phyloP scores from a whole-genome alignment of 2,113 vertebrate species.

The Chrysemys picta region DNA sequence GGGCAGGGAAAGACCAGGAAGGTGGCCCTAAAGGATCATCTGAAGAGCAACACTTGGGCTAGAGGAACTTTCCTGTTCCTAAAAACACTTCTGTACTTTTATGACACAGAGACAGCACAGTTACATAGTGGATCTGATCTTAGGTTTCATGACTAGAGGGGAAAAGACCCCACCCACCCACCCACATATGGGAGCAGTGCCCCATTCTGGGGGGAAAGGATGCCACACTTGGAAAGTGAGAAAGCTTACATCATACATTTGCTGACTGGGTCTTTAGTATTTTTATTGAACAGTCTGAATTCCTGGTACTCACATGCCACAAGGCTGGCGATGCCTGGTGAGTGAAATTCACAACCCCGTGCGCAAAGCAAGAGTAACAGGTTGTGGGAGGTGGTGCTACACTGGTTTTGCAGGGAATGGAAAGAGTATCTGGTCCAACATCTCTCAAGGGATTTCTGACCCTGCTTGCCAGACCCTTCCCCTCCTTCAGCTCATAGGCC shows the following conservation, averaged over 20 bases:
- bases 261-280: background rate
- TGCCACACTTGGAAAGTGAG: background rate
- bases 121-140: background rate
- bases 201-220: background rate
- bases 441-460: background rate
- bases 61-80: constrained; percentile 18
- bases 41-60: constrained; percentile 33
- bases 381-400: background rate
- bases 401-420: background rate
- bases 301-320: background rate
- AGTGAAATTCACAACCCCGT: background rate
- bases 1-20: background rate
- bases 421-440: background rate
- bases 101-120: constrained; percentile 55
- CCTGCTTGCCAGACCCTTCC: background rate
- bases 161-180: background rate
- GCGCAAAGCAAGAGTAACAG: background rate
- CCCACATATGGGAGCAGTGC: background rate
- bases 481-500: background rate
- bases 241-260: background rate
- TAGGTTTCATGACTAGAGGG: background rate
- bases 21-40: background rate
- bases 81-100: constrained; percentile 59
- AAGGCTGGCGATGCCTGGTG: background rate
- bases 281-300: background rate